These are phyloP conservation scores for Heteractis magnifica DNA, from an alignment of 92 coral and sea anemone species.

Conservation along the genomic window DNA sequence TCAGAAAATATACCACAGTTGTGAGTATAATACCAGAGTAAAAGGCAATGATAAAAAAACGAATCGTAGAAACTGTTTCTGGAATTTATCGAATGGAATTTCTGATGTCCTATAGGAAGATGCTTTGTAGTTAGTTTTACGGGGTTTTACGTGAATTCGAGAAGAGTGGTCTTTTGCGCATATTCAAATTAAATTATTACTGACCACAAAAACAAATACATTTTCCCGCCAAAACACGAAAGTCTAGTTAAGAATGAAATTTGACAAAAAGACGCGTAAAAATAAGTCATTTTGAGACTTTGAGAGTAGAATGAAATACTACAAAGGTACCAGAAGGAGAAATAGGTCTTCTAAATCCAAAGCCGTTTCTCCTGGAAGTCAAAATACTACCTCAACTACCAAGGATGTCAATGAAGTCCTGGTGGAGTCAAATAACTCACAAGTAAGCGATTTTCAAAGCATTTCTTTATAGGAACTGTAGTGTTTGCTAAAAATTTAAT, in stretches of 20 bases:
- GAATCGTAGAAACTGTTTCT: background rate
- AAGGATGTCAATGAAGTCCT: background rate
- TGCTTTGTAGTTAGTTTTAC: background rate
- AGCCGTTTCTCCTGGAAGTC: background rate
- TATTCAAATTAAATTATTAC: background rate
- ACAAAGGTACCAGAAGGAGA: constrained; percentile 36
- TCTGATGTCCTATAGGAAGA: constrained; percentile 8
- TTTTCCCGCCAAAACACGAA: constrained; percentile 29
- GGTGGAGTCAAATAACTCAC: background rate
- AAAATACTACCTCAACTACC: background rate
- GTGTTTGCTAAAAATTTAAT: too few relatives aligned
- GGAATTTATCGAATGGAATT: background rate
- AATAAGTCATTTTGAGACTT: background rate
- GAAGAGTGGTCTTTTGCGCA: background rate
- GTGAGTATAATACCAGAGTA: background rate
- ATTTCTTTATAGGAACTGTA: too few relatives aligned
- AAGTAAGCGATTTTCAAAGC: background rate
- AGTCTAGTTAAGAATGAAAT: background rate
- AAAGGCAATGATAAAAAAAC: background rate
- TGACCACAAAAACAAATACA: constrained; percentile 29
- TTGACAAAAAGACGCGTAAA: background rate
- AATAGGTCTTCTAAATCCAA: constrained; percentile 19
- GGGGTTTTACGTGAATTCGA: background rate
- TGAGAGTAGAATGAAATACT: constrained; percentile 36
- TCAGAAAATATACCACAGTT: background rate